Percentiles rank a stretch among this genome's conserved stretches.
Evolutionary conservation across 2,797 vertebrate species (phyloP).

Genomic region (Leucoraja ocellata): DNA sequence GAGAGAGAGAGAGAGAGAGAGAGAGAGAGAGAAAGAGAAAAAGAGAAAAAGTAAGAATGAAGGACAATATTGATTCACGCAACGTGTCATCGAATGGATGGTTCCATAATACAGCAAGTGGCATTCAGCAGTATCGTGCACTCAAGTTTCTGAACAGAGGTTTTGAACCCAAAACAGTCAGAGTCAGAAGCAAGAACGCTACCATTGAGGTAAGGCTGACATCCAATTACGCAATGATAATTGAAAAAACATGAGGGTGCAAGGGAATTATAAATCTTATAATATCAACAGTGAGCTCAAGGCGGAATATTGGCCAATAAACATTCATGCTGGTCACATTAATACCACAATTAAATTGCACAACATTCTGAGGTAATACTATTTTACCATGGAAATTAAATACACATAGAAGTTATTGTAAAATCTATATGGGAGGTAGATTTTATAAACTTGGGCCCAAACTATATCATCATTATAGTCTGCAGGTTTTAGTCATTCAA

Average conservation of each 20-base stretch:
- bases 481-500: not conserved
- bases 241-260: slow-evolving; percentile 20
- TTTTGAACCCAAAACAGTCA: not conserved
- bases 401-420: not conserved
- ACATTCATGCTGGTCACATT: not conserved
- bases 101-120: not conserved
- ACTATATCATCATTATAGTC: not conserved
- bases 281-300: not conserved
- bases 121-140: not conserved
- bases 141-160: not conserved
- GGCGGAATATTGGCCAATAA: not conserved
- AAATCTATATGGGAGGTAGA: not conserved
- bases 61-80: too few relatives aligned
- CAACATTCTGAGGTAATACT: not conserved
- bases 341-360: not conserved
- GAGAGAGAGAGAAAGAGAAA: too few relatives aligned
- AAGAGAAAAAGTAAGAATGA: too few relatives aligned
- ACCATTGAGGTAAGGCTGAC: not conserved
- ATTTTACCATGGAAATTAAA: not conserved
- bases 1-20: too few relatives aligned
- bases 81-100: not conserved
- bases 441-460: not conserved
- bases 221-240: not conserved
- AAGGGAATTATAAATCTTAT: not conserved
- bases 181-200: not conserved